Evolutionary conservation across 2,888 invertebrate genomes (phyloP).

Genomic region (Callinectes sapidus): DNA sequence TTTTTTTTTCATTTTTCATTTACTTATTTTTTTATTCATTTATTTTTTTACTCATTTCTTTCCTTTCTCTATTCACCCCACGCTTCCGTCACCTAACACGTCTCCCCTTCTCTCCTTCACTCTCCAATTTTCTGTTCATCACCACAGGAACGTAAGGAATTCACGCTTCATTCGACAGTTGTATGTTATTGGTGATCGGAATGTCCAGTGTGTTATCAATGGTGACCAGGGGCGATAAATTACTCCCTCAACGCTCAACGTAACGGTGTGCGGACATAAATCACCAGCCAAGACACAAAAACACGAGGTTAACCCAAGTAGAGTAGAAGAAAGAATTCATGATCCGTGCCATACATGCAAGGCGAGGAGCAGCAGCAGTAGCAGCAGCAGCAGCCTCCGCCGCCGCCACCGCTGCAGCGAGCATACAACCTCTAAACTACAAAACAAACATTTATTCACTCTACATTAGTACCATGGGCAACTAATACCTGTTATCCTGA

Average conservation of each 20-base stretch:
- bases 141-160: conserved; percentile 32
- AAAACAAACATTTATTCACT: not conserved
- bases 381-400: not conserved
- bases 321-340: not conserved
- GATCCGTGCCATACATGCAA: not conserved
- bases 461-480: not conserved
- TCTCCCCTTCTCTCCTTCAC: not conserved
- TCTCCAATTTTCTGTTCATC: conserved; percentile 16
- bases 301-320: not conserved
- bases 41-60: not conserved
- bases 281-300: not conserved
- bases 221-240: not conserved
- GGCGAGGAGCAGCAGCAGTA: not conserved
- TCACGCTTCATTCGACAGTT: not conserved
- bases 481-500: not conserved
- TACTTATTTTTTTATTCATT: too few relatives aligned
- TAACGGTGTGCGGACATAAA: not conserved
- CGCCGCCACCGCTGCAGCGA: too few relatives aligned
- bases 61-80: not conserved
- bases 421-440: not conserved
- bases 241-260: not conserved
- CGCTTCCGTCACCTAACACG: not conserved
- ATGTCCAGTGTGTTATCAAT: conserved; percentile 1
- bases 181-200: not conserved
- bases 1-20: too few relatives aligned